These are phyloP conservation scores for Trichogramma evanescens DNA, from an alignment of 2,888 invertebrate genomes.

Conservation along the genomic window DNA sequence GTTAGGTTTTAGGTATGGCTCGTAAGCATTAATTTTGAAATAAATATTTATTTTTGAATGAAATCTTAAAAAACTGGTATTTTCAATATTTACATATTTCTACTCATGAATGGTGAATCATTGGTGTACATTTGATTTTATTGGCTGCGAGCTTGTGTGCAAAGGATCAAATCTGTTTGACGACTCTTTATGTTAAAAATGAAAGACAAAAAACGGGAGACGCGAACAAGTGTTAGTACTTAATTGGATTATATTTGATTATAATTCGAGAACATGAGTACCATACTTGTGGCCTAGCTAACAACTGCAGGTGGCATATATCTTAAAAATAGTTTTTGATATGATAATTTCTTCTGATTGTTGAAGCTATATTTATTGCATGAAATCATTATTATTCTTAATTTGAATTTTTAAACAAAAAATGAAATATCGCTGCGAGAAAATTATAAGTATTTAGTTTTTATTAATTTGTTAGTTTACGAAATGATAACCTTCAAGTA, in stretches of 20 bases:
- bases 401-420: not conserved
- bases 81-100: constrained; percentile 13
- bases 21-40: constrained; percentile 47
- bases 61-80: constrained; percentile 33
- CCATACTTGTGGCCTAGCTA: too few species aligned
- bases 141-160: not conserved
- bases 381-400: constrained; percentile 3
- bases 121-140: not conserved
- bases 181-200: too few species aligned
- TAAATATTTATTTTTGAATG: constrained; percentile 47
- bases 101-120: not conserved
- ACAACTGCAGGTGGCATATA: too few species aligned
- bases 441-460: too few species aligned
- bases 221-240: too few species aligned
- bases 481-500: not conserved
- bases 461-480: too few species aligned
- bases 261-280: too few species aligned
- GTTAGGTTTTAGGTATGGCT: constrained; percentile 43
- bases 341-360: not conserved
- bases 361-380: not conserved
- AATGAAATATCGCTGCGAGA: too few species aligned
- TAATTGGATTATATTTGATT: too few species aligned
- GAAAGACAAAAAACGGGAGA: too few species aligned
- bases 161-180: too few species aligned
- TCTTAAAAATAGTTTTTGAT: too few species aligned